Percentiles rank a stretch among this genome's conserved stretches.
Evolutionary conservation across 2,888 invertebrate genomes (phyloP).

Genomic region (Cataglyphis albicans): DNA sequence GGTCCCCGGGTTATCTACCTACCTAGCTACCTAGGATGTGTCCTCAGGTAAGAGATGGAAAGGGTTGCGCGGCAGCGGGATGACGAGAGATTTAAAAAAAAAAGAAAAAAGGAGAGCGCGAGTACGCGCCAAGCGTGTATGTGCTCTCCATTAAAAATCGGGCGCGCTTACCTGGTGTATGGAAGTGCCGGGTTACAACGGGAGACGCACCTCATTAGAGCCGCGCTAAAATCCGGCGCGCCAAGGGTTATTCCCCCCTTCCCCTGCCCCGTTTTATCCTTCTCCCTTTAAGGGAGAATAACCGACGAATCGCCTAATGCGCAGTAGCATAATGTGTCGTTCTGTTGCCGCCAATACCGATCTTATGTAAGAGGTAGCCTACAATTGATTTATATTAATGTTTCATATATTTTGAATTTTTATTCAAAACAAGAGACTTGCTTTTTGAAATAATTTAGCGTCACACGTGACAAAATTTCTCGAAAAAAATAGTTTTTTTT

Average conservation of each 20-base stretch:
- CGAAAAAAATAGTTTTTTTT: background rate
- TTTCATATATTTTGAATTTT: background rate
- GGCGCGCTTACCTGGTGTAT: constrained; percentile 73
- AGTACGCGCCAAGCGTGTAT: constrained; percentile 61
- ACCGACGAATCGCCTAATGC: constrained; percentile 44
- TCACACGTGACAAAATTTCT: background rate
- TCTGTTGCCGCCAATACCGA: background rate
- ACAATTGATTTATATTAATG: background rate
- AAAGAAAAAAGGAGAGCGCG: constrained; percentile 67
- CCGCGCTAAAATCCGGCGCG: constrained; percentile 78
- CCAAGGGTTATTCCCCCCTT: constrained; percentile 49
- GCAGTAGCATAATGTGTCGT: background rate
- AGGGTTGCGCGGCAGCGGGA: constrained; percentile 70
- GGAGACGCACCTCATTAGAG: constrained; percentile 83
- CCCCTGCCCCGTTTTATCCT: constrained; percentile 23
- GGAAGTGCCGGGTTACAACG: constrained; percentile 51
- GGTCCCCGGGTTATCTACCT: constrained; percentile 68
- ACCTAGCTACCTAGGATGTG: constrained; percentile 67
- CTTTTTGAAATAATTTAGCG: background rate
- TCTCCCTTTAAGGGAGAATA: constrained; percentile 31
- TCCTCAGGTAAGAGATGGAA: constrained; percentile 78
- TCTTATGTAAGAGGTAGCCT: background rate
- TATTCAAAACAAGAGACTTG: background rate
- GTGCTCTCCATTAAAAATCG: constrained; percentile 80
- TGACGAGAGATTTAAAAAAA: constrained; percentile 10